phyloP scores from a whole-genome alignment of 2,797 vertebrate genomes.

The Rachycentron canadum region DNA sequence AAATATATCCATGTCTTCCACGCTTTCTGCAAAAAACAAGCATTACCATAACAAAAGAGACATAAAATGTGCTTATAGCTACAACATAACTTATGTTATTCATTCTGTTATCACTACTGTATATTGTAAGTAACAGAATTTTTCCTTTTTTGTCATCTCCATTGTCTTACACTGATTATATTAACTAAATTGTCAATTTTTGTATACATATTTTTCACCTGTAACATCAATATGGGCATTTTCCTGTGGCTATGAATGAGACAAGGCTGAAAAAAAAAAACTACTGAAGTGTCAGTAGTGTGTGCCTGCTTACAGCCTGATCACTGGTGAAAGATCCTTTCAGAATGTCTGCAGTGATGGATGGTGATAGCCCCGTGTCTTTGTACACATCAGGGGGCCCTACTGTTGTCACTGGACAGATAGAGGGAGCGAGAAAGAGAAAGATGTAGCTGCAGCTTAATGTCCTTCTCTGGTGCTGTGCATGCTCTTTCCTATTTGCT shows the following conservation, averaged over 20 bases:
- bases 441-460: constrained; percentile 89
- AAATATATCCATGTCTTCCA: constrained; percentile 85
- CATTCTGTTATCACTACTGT: constrained; percentile 26
- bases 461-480: constrained; percentile 93
- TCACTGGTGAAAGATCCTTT: constrained; percentile 87
- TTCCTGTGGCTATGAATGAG: constrained; percentile 48
- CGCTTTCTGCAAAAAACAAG: constrained; percentile 67
- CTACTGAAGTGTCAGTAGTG: constrained; percentile 72
- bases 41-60: constrained; percentile 63
- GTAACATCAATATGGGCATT: constrained; percentile 27
- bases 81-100: constrained; percentile 47
- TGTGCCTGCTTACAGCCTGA: constrained; percentile 88
- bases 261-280: constrained; percentile 23
- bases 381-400: constrained; percentile 84
- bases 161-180: constrained; percentile 42
- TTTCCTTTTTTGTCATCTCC: constrained; percentile 21
- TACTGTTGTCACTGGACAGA: constrained; percentile 87
- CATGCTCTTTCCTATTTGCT: constrained; percentile 91
- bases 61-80: constrained; percentile 63
- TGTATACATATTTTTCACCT: constrained; percentile 24
- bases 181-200: constrained; percentile 23
- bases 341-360: constrained; percentile 91
- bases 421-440: constrained; percentile 76
- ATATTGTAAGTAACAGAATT: constrained; percentile 28
- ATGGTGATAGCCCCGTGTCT: constrained; percentile 90